Base-by-base conservation (phyloP, 2,888 invertebrate species). In the Nemotelus pantherinus region DNA sequence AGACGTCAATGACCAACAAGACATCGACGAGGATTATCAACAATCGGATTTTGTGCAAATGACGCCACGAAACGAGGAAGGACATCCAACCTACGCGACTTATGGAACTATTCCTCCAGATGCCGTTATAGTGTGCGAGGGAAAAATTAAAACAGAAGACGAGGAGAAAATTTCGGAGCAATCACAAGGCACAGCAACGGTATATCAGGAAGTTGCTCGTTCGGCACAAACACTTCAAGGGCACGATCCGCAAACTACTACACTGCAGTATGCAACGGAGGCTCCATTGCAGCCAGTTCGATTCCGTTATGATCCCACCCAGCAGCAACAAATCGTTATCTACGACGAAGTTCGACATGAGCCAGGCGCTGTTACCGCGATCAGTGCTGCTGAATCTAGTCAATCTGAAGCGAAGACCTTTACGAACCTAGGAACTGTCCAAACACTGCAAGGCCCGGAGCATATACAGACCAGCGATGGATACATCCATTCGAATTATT, bases 341-440 rank as follows among this genome's bases (percentile, higher is more conserved):
- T 85, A 86, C 39, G 77, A 60, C 9, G 77, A 78, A 48, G 71
- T 77, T 7, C 63, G 78, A n/a, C 55, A 78, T 41, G 77, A 79
- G 5, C 41, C 53, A 3, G 50, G 53, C 9, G 25, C 58, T n/a
- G 64, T 76, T 2, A 80, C 80, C 43, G 77, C 78, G 1, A 74
- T 80, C 41, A 79, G 77, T 53, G 83, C 84, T 4, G 83, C 84
- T 2, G 86, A 86, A 71, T 82, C 84, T 43, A 58, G 77, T 53
- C 58, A 83, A 80, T 84, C 83, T 67, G 87, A 87, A 80, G 80
- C 83, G 2, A 87, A 87, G 80, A 87, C 87, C 0, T 87, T 86
- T 76, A 86, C 86, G 9, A 87, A 87, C 79, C 79, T 87, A 78
- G 86, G 86, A 3, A 84, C 83, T 50, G 83, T 43, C 57, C 79